Evolutionary conservation across 2,888 invertebrate genomes (phyloP).

Genomic region (Diarsia rubi): DNA sequence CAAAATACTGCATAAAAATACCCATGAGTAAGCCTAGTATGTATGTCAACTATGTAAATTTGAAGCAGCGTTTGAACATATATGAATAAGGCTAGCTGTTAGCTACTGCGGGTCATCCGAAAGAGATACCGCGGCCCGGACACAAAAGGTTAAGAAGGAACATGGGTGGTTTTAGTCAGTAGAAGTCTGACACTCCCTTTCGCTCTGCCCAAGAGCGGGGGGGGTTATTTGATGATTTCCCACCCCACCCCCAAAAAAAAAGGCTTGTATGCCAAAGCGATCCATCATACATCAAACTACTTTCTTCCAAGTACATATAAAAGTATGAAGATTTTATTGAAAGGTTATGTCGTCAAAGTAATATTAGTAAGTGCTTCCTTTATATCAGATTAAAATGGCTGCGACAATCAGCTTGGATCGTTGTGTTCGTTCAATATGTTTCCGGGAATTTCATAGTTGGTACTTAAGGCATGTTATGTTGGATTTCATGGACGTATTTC

Average conservation of each 20-base stretch:
- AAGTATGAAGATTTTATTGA: constrained; percentile 18
- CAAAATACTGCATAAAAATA: background rate
- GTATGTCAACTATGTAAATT: background rate
- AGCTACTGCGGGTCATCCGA: no score
- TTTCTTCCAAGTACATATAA: constrained; percentile 23
- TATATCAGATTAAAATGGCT: constrained; percentile 63
- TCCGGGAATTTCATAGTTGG: constrained; percentile 27
- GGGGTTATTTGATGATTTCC: no score
- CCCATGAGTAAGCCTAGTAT: background rate
- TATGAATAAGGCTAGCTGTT: no score
- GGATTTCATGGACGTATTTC: constrained; percentile 20
- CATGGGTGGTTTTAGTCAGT: no score
- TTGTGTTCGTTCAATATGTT: constrained; percentile 20
- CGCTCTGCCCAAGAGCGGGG: no score
- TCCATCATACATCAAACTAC: constrained; percentile 8
- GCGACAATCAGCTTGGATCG: constrained; percentile 25
- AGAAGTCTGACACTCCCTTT: no score
- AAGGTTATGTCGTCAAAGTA: constrained; percentile 42
- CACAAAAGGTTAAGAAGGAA: no score
- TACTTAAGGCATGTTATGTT: constrained; percentile 24
- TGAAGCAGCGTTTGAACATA: no score
- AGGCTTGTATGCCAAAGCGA: background rate
- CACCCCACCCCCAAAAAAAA: no score
- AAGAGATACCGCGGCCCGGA: no score
- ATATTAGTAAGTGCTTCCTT: constrained; percentile 61